Percentiles rank a stretch among this genome's conserved stretches.
These are phyloP conservation scores for Drosophila busckii DNA, from an alignment of 1,140 invertebrate genomes.

Conservation along the genomic window DNA sequence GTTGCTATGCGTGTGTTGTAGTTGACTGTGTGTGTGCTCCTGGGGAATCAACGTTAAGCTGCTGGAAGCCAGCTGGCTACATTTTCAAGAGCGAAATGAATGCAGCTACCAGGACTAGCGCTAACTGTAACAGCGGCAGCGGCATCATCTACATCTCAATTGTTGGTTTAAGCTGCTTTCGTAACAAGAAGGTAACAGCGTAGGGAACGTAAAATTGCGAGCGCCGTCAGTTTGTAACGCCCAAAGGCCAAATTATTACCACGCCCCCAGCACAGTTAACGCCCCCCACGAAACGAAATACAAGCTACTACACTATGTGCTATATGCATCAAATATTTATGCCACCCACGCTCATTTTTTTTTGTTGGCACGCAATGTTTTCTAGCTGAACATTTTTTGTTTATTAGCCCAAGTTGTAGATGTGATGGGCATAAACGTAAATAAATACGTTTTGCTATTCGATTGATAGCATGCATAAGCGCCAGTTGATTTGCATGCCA, in stretches of 20 bases:
- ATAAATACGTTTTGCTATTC: too few relatives aligned
- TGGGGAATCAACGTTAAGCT: conserved; percentile 71
- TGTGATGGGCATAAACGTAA: too few relatives aligned
- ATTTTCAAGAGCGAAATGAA: conserved; percentile 17
- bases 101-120: neutral
- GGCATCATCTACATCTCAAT: conserved; percentile 45
- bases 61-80: conserved; percentile 20
- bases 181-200: conserved; percentile 64
- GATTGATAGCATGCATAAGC: too few relatives aligned
- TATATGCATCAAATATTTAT: conserved; percentile 17
- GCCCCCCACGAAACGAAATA: neutral
- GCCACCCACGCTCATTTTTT: neutral
- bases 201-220: too few relatives aligned
- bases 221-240: too few relatives aligned
- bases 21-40: conserved; percentile 29
- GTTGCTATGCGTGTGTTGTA: conserved; percentile 10
- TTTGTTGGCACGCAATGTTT: too few relatives aligned
- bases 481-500: conserved; percentile 48
- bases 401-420: too few relatives aligned
- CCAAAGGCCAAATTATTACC: too few relatives aligned
- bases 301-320: neutral
- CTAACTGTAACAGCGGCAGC: neutral
- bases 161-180: conserved; percentile 44
- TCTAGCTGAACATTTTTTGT: too few relatives aligned
- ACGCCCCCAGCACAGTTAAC: too few relatives aligned